Evolutionary conservation across 2,797 vertebrate species (phyloP).

Genomic region (Nannoperca australis): DNA sequence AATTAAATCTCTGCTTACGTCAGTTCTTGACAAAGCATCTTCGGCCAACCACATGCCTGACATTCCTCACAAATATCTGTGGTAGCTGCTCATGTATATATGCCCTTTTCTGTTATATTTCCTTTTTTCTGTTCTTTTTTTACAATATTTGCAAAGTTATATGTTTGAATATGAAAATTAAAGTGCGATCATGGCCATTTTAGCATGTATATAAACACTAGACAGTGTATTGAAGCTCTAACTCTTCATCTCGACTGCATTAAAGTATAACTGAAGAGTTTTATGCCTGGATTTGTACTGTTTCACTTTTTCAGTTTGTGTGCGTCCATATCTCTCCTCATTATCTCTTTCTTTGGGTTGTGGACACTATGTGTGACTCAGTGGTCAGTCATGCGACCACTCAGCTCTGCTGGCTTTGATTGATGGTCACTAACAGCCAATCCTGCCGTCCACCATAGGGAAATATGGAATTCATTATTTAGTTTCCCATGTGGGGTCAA

Average conservation of each 20-base stretch:
- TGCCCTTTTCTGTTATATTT: neutral
- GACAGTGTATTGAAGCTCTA: neutral
- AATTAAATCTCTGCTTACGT: conserved; percentile 14
- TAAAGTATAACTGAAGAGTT: neutral
- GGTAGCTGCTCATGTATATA: neutral
- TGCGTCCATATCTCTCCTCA: conserved; percentile 11
- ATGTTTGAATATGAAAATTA: neutral
- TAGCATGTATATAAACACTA: neutral
- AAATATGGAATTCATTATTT: conserved; percentile 94
- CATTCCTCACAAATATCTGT: neutral
- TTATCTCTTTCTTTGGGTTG: conserved; percentile 48
- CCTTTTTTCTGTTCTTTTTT: neutral
- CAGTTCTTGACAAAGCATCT: neutral
- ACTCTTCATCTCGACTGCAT: neutral
- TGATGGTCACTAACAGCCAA: conserved; percentile 83
- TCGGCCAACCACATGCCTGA: neutral
- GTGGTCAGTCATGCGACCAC: conserved; percentile 69
- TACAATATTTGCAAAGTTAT: neutral
- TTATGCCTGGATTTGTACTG: neutral
- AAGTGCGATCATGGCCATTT: neutral
- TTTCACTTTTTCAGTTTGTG: neutral
- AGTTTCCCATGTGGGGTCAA: conserved; percentile 85
- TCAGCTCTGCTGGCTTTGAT: conserved; percentile 83
- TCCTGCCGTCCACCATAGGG: conserved; percentile 74
- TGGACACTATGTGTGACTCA: conserved; percentile 72